Conservation (phyloP, 1,140 invertebrate genomes). For the Drosophila lowei region DNA sequence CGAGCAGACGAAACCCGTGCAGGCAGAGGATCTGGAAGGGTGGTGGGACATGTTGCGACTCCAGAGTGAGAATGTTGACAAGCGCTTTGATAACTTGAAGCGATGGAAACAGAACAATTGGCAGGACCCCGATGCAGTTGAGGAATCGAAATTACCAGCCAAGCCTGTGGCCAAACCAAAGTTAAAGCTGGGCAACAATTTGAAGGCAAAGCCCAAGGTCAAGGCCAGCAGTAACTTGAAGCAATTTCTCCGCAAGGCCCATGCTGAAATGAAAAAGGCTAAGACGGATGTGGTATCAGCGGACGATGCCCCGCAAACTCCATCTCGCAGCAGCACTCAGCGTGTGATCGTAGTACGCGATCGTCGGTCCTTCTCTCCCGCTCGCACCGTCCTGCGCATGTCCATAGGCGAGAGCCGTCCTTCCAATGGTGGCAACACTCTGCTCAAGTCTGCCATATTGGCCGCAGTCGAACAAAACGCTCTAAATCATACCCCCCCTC, state of each 20-base stretch:
- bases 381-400: constrained; percentile 57
- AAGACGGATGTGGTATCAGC: constrained; percentile 7
- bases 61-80: constrained; percentile 85
- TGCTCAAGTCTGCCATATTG: constrained; percentile 57
- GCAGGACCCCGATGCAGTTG: constrained; percentile 83
- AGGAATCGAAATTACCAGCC: constrained; percentile 1
- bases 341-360: constrained; percentile 55
- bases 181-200: constrained; percentile 32
- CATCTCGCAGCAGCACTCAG: constrained; percentile 2
- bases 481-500: constrained; percentile 9
- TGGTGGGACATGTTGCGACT: constrained; percentile 91
- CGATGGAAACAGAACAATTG: constrained; percentile 84
- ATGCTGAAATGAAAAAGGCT: constrained; percentile 57
- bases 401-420: constrained; percentile 27
- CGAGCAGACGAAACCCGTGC: constrained; percentile 85
- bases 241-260: constrained; percentile 61
- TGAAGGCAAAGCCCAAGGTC: constrained; percentile 33
- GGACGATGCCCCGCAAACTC: not conserved
- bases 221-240: constrained; percentile 59
- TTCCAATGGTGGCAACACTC: constrained; percentile 32
- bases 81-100: constrained; percentile 84
- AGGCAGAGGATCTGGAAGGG: constrained; percentile 87
- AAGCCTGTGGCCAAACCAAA: constrained; percentile 25
- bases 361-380: constrained; percentile 61
- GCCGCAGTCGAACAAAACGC: constrained; percentile 44